phyloP scores from a whole-genome alignment of 2,113 vertebrate species.

The human region GRCh38 chr5:4929001-4929500 shows the following conservation, averaged over 20 bases:
- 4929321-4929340: background rate
- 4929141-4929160: fast-evolving
- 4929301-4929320: background rate
- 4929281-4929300: background rate
- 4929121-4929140: fast-evolving
- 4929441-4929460: background rate
- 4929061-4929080: fast-evolving
- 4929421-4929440: constrained; percentile 5
- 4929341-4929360: background rate
- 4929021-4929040: background rate
- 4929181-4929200: background rate
- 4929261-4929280: background rate
- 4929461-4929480: background rate
- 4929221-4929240: background rate
- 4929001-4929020: background rate
- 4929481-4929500: background rate
- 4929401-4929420: background rate
- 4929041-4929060: fast-evolving
- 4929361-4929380: background rate
- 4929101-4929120: fast-evolving
- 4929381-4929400: background rate
- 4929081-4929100: fast-evolving
- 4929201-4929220: too few relatives aligned
- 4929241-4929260: background rate
- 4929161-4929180: fast-evolving